Evolutionary conservation across 1,140 invertebrate genomes (phyloP), one percentile per base, ranked within the genome.

Genomic region (Drosophila tropicalis): DNA sequence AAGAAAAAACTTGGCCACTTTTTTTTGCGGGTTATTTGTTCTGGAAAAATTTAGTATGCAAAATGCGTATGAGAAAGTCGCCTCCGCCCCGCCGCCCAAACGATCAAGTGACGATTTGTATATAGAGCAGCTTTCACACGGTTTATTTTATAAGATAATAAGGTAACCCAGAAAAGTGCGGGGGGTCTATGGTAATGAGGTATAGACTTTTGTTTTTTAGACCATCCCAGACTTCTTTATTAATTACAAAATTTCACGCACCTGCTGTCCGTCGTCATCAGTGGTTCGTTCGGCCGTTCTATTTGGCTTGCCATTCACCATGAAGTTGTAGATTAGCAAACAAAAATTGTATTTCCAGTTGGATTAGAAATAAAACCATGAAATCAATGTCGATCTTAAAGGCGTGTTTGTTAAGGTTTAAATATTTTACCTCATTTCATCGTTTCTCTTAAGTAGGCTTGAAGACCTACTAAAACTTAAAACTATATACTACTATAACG

Each of bases 11-110:
- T 15, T 51, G 19, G 17, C 44, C 70, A 41, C 64, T 64, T 85
- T 76, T 36, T 39, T 13, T 36, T 36, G 29, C 81, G 71, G 83
- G 60, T 64, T 73, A 75, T 55, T 72, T 62, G 55, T 83, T 86
- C 79, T 87, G 44, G 44, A 86, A 51, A 51, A 51, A 77, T 89
- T 89, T 89, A 83, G 79, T 87, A 87, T 87, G 84, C 80, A 83
- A 89, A 83, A 72, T 62, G 75, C 66, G 71, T 67, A 41, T 47
- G 68, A 34, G 76, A 84, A 64, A 69, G 76, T 63, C 70, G 15
- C 39, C 25, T 58, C n/a, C 5, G n/a, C 39, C 47, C 47, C 66
- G 29, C 56, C 55, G 61, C 62, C 39, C 64, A 22, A 51, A 51
- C 44, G 44, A 51, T 65, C 55, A 77, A 77, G 73, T 70, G 65